Conservation (phyloP, 2,888 invertebrate genomes). For the Lasioglossum marginatum region DNA sequence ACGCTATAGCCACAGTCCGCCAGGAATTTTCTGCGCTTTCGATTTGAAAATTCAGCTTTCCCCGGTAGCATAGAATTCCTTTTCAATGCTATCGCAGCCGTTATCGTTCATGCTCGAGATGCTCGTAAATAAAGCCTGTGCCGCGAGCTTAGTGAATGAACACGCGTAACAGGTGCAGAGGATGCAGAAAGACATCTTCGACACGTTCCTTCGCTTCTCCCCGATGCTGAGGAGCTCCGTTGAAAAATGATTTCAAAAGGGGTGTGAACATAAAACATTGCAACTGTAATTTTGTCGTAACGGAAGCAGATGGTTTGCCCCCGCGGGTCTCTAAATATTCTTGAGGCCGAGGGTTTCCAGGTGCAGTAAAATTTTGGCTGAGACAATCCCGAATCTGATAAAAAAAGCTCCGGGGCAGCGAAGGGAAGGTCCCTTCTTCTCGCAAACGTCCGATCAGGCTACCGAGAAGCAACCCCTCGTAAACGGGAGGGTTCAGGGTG, state of each 20-base stretch:
- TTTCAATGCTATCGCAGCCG: not conserved
- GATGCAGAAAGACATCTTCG: not conserved
- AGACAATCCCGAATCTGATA: conserved; percentile 37
- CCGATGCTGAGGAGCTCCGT: not conserved
- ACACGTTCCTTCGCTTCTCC: not conserved
- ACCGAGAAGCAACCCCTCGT: conserved; percentile 68
- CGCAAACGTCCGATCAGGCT: conserved; percentile 60
- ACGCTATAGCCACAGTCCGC: conserved; percentile 2
- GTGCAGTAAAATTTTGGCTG: conserved; percentile 24
- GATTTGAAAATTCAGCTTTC: conserved; percentile 38
- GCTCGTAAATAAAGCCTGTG: not conserved
- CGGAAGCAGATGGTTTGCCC: not conserved
- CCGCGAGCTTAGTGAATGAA: not conserved
- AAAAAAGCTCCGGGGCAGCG: conserved; percentile 46
- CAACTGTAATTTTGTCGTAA: not conserved
- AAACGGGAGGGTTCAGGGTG: conserved; percentile 69
- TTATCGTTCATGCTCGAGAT: conserved; percentile 8
- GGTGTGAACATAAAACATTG: not conserved
- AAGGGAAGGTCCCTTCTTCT: conserved; percentile 56
- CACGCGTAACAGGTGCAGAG: not conserved
- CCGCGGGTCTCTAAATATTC: not conserved
- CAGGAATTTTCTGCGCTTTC: conserved; percentile 28
- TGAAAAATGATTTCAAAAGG: not conserved
- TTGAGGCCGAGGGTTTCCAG: not conserved
- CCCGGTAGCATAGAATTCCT: conserved; percentile 5